Evolutionary conservation across 2,113 vertebrate genomes (phyloP).

Genomic region (Lamprotornis superbus): DNA sequence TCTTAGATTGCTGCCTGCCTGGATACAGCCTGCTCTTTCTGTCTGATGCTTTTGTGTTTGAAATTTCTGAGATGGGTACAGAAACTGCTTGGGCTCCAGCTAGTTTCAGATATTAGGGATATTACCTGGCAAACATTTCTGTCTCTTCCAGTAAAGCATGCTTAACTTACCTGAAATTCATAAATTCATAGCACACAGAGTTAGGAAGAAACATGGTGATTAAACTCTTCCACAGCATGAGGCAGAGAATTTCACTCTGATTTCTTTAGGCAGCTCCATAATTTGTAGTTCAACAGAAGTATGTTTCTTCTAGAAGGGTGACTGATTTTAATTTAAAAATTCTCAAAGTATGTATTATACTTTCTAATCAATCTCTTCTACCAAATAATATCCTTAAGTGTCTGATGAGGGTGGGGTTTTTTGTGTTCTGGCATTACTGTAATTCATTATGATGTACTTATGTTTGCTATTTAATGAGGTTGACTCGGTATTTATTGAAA

Average conservation of each 20-base stretch:
- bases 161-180: background rate
- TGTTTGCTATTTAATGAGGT: background rate
- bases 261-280: background rate
- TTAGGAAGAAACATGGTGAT: background rate
- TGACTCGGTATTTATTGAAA: background rate
- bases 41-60: background rate
- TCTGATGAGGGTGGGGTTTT: background rate
- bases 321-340: background rate
- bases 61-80: background rate
- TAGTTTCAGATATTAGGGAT: background rate
- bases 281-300: background rate
- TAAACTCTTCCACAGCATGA: background rate
- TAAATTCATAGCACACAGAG: background rate
- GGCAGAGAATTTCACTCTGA: background rate
- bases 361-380: background rate
- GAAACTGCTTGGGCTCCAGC: background rate
- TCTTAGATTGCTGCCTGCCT: background rate
- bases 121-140: background rate
- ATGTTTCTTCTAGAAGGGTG: background rate
- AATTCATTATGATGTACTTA: background rate
- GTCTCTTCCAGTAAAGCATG: background rate
- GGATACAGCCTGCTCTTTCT: background rate
- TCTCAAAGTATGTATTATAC: background rate
- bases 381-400: background rate
- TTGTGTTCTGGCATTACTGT: background rate